Base-by-base conservation (phyloP, 2,797 vertebrate species). In the Catostomus latipinnis region DNA sequence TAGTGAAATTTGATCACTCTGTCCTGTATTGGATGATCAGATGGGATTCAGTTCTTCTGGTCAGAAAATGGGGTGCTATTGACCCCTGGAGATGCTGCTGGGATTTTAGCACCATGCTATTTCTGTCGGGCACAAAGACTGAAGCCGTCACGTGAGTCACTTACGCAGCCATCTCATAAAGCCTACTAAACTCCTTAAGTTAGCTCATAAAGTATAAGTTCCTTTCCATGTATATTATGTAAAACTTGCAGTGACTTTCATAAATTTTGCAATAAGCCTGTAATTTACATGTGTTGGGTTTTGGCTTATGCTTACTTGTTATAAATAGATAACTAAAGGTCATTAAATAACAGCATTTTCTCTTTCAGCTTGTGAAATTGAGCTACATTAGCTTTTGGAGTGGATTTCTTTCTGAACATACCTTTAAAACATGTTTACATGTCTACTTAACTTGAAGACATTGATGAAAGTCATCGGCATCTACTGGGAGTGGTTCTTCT, bases 21-120 rank as follows among this genome's bases (percentile, higher is more conserved):
- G 34, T 34, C 34, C 34, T 34, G 6, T 66, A 14, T 9, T 83
- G n/a, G 58, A 58, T 58, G 60, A 70, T 8, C 83, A 97, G 96
- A 96, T 61, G 95, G 96, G 16, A 94, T 98, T 72, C 61, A 88
- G 66, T 98, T 98, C 86, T 97, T 93, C 91, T 92, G 94, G 92
- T 96, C 96, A 0, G 92, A 95, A 70, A 98, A 98, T 0, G 89
- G 90, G 1, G 96, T 97, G 82, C 85, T 98, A 84, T 90, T 98
- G 85, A 97, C 95, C 12, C 85, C 94, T 3, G 97, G 96, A 1
- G 85, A 97, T 45, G 16, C 87, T 4, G 91, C 94, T 0, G 96
- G 96, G 43, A 82, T 93, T 78, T 92, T 98, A 78, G 91, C 87
- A 7, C 94, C 96, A 0, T 88, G 87, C 81, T 97, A 96, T 34